Evolutionary conservation across 1,140 invertebrate species (phyloP).

Genomic region (Drosophila lini): DNA sequence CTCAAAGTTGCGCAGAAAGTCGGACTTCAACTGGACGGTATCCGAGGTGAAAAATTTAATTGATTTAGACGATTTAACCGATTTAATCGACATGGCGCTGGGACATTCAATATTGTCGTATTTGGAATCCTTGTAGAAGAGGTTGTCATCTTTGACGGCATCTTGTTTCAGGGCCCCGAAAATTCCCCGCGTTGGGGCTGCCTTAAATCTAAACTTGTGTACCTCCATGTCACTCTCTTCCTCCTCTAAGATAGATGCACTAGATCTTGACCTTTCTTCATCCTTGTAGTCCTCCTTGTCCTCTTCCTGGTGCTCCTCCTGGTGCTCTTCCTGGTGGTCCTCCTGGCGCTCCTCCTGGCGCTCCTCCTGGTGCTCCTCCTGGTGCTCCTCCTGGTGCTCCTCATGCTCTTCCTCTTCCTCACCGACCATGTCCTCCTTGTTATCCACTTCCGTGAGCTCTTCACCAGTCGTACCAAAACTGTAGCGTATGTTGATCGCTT

Average conservation of each 20-base stretch:
- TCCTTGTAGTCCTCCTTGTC: too few species aligned
- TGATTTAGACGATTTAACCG: too few species aligned
- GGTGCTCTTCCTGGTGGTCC: background rate
- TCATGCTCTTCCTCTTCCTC: too few species aligned
- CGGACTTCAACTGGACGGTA: conserved; percentile 24
- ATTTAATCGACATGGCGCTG: background rate
- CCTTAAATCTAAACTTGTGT: background rate
- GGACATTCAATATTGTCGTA: background rate
- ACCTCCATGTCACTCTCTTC: background rate
- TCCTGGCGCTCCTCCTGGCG: background rate
- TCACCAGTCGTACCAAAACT: background rate
- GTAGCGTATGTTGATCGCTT: background rate
- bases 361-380: background rate
- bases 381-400: background rate
- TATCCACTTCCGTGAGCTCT: too few species aligned
- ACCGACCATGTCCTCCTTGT: background rate
- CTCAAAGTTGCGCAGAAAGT: conserved; percentile 40
- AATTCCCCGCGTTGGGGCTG: background rate
- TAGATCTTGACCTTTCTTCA: background rate
- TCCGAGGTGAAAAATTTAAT: background rate
- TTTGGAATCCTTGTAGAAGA: conserved; percentile 7
- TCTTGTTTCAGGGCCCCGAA: background rate
- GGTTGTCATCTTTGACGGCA: background rate
- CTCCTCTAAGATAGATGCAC: background rate
- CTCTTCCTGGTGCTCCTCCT: background rate